Evolutionary conservation across 1,140 invertebrate species (phyloP).

Genomic region (Polypedilum pembai): DNA sequence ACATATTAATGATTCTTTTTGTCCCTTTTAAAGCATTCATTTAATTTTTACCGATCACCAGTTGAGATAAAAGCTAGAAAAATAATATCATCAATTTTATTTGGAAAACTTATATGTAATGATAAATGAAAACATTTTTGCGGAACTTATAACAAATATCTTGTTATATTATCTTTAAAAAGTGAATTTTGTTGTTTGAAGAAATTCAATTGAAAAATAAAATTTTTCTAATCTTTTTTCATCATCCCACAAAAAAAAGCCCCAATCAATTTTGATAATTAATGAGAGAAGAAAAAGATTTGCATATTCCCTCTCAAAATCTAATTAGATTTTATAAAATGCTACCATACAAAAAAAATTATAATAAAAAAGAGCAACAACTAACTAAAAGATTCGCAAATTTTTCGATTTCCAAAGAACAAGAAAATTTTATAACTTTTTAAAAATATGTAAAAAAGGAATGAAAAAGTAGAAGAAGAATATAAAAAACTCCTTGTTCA

Average conservation of each 20-base stretch:
- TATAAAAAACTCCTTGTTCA: background rate
- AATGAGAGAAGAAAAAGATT: background rate
- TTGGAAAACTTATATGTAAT: no score
- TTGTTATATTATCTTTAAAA: no score
- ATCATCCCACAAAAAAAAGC: background rate
- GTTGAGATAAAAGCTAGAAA: conserved; percentile 1
- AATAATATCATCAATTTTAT: background rate
- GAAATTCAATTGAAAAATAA: background rate
- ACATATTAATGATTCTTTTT: background rate
- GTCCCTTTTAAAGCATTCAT: background rate
- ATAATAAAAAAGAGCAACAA: no score
- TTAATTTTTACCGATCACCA: conserved; percentile 6
- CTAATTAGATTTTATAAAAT: no score
- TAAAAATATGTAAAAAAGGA: conserved; percentile 10
- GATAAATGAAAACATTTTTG: no score
- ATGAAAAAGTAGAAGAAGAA: conserved; percentile 24
- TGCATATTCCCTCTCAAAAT: no score
- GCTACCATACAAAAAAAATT: no score
- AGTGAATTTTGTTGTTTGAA: background rate
- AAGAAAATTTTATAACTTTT: conserved; percentile 1
- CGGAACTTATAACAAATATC: no score
- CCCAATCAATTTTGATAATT: background rate
- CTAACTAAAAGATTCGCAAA: background rate
- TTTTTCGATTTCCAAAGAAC: background rate
- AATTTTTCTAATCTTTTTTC: background rate